phyloP scores from a whole-genome alignment of 2,888 invertebrate genomes.

The Trachelus stipa region DNA sequence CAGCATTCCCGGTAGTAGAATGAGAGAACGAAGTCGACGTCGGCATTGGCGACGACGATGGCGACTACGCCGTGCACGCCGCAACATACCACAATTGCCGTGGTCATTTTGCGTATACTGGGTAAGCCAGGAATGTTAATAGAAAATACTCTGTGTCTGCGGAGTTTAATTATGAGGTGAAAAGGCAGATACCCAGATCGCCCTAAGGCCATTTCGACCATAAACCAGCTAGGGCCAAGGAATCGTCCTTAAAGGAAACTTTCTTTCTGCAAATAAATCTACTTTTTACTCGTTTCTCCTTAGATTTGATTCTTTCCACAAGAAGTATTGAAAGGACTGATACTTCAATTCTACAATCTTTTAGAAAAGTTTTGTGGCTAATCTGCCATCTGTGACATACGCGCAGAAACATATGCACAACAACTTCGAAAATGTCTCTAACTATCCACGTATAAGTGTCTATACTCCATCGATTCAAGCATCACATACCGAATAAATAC shows the following conservation, averaged over 20 bases:
- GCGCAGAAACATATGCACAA: too few relatives aligned
- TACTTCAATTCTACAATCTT: not conserved
- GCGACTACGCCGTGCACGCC: not conserved
- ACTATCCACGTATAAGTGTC: not conserved
- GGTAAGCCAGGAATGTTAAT: slow-evolving; percentile 64
- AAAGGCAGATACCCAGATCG: slow-evolving; percentile 30
- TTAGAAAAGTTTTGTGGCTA: too few relatives aligned
- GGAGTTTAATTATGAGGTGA: slow-evolving; percentile 58
- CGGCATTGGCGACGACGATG: not conserved
- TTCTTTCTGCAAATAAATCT: not conserved
- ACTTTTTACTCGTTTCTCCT: not conserved
- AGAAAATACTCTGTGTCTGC: slow-evolving; percentile 59
- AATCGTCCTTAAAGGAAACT: not conserved
- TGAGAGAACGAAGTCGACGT: slow-evolving; percentile 5
- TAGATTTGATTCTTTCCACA: not conserved
- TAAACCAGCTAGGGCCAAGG: not conserved
- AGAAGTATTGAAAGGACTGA: not conserved
- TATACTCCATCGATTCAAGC: not conserved
- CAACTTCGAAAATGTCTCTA: not conserved
- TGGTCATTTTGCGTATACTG: slow-evolving; percentile 58
- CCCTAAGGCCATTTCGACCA: not conserved
- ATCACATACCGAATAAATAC: not conserved
- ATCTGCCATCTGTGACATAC: too few relatives aligned
- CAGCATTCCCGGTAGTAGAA: not conserved
- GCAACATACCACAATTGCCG: slow-evolving; percentile 50